These are phyloP conservation scores for Lagorchestes hirsutus DNA, from an alignment of 2,797 vertebrate genomes.

Conservation along the genomic window DNA sequence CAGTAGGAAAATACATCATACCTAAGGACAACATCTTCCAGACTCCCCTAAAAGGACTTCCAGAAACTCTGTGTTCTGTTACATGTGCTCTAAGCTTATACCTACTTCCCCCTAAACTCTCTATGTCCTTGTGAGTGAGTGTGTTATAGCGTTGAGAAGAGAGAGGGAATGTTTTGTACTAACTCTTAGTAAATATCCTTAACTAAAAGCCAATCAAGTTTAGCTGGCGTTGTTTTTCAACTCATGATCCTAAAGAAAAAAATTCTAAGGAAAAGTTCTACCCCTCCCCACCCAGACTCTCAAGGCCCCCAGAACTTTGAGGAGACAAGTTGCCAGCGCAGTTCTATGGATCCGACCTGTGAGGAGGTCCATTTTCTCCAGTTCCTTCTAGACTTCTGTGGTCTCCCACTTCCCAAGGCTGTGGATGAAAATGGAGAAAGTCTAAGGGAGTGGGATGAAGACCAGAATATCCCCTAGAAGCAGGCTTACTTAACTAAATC, in stretches of 20 bases:
- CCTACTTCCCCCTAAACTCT: not conserved
- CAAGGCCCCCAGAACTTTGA: not conserved
- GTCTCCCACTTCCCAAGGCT: not conserved
- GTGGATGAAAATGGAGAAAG: not conserved
- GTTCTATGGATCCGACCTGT: not conserved
- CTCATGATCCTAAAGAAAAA: not conserved
- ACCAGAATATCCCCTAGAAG: not conserved
- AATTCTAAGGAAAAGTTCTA: not conserved
- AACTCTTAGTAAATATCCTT: not conserved
- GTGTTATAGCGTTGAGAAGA: not conserved
- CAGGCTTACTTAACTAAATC: not conserved
- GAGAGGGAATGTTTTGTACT: not conserved
- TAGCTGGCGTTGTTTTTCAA: not conserved
- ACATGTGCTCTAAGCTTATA: not conserved
- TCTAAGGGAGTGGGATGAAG: not conserved
- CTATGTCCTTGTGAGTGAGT: not conserved
- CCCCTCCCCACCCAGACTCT: not conserved
- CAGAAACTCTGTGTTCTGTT: not conserved
- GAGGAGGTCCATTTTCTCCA: not conserved
- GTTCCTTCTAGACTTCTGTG: not conserved
- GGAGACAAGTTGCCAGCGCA: not conserved
- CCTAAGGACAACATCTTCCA: not conserved
- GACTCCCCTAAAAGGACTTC: not conserved
- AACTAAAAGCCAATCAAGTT: not conserved
- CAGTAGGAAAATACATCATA: not conserved